A percentile compares a stretch with the other conserved stretches of the same genome.
phyloP scores from a whole-genome alignment of 35 echinoderm and acorn worm genomes.

The Apostichopus parvimensis region DNA sequence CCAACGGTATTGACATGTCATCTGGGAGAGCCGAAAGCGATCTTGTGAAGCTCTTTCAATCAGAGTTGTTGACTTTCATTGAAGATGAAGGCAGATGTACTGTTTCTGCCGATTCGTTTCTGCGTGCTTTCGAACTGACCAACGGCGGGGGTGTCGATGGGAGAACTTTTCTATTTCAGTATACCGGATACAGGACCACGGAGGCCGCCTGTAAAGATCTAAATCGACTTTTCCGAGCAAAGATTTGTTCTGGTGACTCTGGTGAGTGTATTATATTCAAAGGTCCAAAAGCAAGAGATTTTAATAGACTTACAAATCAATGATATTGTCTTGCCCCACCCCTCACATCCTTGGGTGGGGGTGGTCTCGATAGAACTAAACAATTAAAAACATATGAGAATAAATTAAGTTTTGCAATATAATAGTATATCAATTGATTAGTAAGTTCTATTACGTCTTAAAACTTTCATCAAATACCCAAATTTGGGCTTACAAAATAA shows the following conservation, averaged over 20 bases:
- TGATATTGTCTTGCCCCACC: too few species aligned
- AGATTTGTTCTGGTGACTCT: background rate
- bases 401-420: too few species aligned
- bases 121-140: background rate
- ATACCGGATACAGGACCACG: background rate
- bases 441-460: too few species aligned
- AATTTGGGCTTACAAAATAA: too few species aligned
- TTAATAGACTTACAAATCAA: too few species aligned
- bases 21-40: background rate
- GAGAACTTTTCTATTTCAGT: background rate
- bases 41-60: background rate
- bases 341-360: too few species aligned
- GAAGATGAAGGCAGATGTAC: background rate
- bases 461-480: too few species aligned
- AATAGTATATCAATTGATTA: too few species aligned
- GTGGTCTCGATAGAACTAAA: too few species aligned
- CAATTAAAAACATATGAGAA: too few species aligned
- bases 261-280: too few species aligned
- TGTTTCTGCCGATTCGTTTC: background rate
- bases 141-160: background rate
- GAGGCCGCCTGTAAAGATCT: background rate
- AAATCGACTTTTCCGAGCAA: background rate
- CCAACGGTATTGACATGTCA: background rate
- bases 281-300: too few species aligned
- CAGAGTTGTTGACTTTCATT: background rate